These are phyloP conservation scores for Antennarius striatus DNA, from an alignment of 2,113 vertebrate species.

Conservation along the genomic window DNA sequence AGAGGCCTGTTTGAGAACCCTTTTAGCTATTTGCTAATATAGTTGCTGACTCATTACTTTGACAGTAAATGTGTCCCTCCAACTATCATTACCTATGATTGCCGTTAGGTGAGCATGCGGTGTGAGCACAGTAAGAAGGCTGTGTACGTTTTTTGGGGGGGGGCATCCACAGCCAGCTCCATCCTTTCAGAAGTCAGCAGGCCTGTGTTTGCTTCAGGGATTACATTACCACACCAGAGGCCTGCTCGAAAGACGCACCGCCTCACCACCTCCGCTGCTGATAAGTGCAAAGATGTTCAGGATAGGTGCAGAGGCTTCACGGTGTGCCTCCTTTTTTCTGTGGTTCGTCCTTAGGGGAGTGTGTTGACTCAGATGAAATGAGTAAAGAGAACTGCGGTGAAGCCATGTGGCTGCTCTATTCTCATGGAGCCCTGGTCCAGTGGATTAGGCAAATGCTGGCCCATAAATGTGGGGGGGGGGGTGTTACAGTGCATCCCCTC, in stretches of 20 bases:
- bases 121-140: constrained; percentile 6
- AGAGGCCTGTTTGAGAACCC: constrained; percentile 3
- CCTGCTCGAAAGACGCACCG: constrained; percentile 23
- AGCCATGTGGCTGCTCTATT: constrained; percentile 75
- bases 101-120: background rate
- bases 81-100: constrained; percentile 12
- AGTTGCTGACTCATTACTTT: background rate
- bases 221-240: constrained; percentile 68
- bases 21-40: constrained; percentile 19
- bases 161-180: constrained; percentile 12
- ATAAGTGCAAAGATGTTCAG: constrained; percentile 7
- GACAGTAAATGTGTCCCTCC: background rate
- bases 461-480: constrained; percentile 59
- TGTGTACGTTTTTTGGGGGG: constrained; percentile 18
- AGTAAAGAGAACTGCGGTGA: constrained; percentile 79
- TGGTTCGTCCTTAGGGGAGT: constrained; percentile 60
- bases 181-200: constrained; percentile 47
- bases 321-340: constrained; percentile 54
- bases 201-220: constrained; percentile 64
- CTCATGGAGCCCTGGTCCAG: constrained; percentile 74
- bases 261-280: constrained; percentile 43
- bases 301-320: constrained; percentile 27
- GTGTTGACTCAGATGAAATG: constrained; percentile 86
- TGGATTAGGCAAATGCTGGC: constrained; percentile 86
- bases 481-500: constrained; percentile 72